Evolutionary conservation across 2,888 invertebrate genomes (phyloP), one percentile per base, ranked within the genome.

Genomic region (Apamea sordens): DNA sequence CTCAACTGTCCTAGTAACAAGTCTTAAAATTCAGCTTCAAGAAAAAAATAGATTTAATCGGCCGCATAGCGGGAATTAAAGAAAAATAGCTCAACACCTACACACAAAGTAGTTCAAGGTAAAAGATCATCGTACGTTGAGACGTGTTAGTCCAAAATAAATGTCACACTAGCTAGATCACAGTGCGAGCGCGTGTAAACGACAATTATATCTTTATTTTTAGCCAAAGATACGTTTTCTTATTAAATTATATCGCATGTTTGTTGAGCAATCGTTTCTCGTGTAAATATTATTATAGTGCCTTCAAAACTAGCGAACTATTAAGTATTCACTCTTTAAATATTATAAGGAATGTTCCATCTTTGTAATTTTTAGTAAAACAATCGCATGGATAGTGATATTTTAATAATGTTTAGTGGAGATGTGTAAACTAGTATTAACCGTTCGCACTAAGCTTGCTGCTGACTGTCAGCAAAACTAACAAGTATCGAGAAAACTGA

Each of bases 311-410:
- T 86, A 88, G 87, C 83, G 79, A 88, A 79, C 70, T 85, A 86
- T 79, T 89, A 91, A 92, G 91, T 90, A 90, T 90, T 92, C 89
- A 89, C 82, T 88, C 77, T 88, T 85, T 85, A 76, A 81, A 87
- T 89, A 85, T 79, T 88, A 69, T 91, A 91, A 90, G 92, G 92
- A 92, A 92, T 92, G 92, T 92, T 92, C 91, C 91, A 90, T 85
- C 86, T 81, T 84, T 86, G 79, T 88, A 81, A 80, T 82, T 83
- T 87, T 85, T 85, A 85, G 85, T 78, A 71, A 86, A 77, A 69
- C 63, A 72, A 83, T 83, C 65, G 78, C 83, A 85, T 80, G 79
- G 44, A 76, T 83, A 80, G 85, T 87, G 79, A 87, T 82, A 84
- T 63, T 77, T 74, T 73, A 77, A 77, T 78, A 70, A 10, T 78